Evolutionary conservation across 1,140 invertebrate species (phyloP).

Genomic region (Pseudobourletiella spinata): DNA sequence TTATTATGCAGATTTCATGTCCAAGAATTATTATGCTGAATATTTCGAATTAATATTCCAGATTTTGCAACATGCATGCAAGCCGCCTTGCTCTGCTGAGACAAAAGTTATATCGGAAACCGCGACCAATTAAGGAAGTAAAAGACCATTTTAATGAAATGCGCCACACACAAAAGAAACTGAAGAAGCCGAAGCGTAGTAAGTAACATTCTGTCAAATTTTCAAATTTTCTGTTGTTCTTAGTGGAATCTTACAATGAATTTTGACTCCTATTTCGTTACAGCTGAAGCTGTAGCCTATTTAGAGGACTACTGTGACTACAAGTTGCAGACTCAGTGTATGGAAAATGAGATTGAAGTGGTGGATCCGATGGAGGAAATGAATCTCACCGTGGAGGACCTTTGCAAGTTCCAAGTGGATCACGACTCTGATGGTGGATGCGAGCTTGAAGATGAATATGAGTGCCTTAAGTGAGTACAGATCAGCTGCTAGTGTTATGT

Average conservation of each 20-base stretch:
- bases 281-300: not conserved
- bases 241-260: not conserved
- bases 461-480: conserved; percentile 4
- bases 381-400: not conserved
- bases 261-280: not conserved
- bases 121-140: not conserved
- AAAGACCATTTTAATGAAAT: not conserved
- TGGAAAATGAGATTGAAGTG: conserved; percentile 2
- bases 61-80: conserved; percentile 6
- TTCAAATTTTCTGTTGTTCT: not conserved
- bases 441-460: not conserved
- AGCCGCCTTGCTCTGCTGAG: not conserved
- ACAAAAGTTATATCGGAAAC: not conserved
- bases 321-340: conserved; percentile 7
- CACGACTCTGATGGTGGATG: conserved; percentile 4
- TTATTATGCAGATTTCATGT: not conserved
- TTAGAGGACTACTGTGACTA: not conserved
- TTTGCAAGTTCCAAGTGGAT: conserved; percentile 2
- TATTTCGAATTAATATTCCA: not conserved
- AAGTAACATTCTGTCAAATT: not conserved
- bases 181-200: not conserved
- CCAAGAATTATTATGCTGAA: not conserved
- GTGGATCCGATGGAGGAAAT: not conserved
- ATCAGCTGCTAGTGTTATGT: no score
- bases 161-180: not conserved